A percentile compares a stretch with the other conserved stretches of the same genome.
Conservation (phyloP, 2,113 vertebrate genomes). For the Laticauda laticaudata region DNA sequence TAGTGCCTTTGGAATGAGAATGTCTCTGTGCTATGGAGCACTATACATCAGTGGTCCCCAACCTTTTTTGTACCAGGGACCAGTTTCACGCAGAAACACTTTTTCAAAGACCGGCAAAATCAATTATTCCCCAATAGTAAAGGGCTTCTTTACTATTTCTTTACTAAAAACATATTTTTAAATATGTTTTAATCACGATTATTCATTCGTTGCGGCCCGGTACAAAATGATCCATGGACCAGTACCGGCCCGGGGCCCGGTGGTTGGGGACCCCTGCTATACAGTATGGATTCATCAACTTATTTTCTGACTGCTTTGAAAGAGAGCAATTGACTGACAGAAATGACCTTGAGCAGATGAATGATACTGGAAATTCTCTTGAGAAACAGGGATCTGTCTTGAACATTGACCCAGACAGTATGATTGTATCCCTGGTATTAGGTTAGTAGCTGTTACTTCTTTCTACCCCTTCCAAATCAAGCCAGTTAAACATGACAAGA, state of each 20-base stretch:
- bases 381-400: not conserved
- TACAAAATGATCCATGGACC: no score
- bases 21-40: not conserved
- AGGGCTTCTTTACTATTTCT: no score
- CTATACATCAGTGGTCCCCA: not conserved
- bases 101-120: no score
- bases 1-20: conserved; percentile 1
- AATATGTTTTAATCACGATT: no score
- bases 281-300: not conserved
- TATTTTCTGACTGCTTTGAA: not conserved
- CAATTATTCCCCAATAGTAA: no score
- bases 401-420: not conserved
- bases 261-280: not conserved
- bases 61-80: no score
- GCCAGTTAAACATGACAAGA: not conserved
- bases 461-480: not conserved
- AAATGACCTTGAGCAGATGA: not conserved
- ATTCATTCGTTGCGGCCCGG: no score
- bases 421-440: not conserved
- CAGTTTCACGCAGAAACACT: no score
- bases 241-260: no score
- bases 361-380: not conserved
- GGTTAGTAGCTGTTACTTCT: not conserved
- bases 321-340: not conserved
- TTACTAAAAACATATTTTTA: no score